Conservation (phyloP, 2,797 vertebrate genomes). For the Clarias laeviceps region DNA sequence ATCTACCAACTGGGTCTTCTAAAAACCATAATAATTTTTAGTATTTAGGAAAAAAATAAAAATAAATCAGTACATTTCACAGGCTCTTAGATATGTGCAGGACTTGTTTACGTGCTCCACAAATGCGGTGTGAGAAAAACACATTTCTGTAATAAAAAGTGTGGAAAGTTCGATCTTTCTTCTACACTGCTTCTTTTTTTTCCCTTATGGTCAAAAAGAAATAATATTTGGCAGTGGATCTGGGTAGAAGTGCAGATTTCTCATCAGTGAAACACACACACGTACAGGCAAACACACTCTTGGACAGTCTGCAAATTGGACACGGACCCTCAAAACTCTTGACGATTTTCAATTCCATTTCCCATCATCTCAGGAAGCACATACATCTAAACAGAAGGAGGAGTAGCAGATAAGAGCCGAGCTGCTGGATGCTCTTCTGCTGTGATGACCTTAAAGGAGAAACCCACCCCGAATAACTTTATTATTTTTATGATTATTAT, state of each 20-base stretch:
- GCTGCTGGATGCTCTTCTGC: background rate
- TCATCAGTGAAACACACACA: constrained; percentile 11
- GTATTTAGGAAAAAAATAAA: background rate
- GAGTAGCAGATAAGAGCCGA: background rate
- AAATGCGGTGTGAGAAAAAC: background rate
- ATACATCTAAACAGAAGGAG: background rate
- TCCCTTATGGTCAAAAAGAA: constrained; percentile 3
- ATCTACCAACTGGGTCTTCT: background rate
- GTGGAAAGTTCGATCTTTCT: constrained; percentile 13
- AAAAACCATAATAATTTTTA: background rate
- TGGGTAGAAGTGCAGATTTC: constrained; percentile 16
- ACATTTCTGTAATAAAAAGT: constrained; percentile 24
- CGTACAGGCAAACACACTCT: background rate
- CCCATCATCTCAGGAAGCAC: constrained; percentile 8
- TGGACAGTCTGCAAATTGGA: constrained; percentile 62
- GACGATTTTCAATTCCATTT: constrained; percentile 41
- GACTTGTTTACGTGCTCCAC: background rate
- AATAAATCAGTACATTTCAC: background rate
- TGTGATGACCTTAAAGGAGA: background rate
- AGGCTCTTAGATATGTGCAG: background rate
- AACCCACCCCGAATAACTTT: background rate
- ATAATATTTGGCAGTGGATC: constrained; percentile 39
- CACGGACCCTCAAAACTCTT: constrained; percentile 63
- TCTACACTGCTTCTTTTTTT: constrained; percentile 2
- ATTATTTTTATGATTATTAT: background rate